A percentile compares a stretch with the other conserved stretches of the same genome.
Conservation (phyloP, 2,113 vertebrate species). For the Cynopterus brachyotis region DNA sequence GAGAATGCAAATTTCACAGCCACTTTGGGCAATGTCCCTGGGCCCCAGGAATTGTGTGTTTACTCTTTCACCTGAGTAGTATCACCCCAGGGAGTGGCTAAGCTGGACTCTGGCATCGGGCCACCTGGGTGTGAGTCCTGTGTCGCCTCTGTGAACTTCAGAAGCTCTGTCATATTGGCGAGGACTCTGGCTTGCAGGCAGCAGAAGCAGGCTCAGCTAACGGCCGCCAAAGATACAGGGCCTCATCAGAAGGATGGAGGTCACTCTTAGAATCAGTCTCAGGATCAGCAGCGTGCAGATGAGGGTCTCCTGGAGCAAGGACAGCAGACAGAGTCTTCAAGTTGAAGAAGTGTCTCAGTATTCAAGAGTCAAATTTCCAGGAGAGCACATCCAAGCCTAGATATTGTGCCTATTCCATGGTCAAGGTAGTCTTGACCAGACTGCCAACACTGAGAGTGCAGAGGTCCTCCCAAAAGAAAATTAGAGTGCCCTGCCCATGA, state of each 20-base stretch:
- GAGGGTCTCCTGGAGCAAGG: not conserved
- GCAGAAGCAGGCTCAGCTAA: not conserved
- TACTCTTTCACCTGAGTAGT: not conserved
- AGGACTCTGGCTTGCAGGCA: not conserved
- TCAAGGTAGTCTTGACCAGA: not conserved
- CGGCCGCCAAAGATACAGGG: fast-evolving
- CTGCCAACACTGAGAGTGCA: fast-evolving
- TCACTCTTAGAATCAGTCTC: not conserved
- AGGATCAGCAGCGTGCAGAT: not conserved
- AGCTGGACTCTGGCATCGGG: not conserved
- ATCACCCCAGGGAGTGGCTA: no score
- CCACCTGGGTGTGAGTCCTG: not conserved
- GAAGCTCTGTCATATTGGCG: fast-evolving
- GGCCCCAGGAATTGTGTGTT: not conserved
- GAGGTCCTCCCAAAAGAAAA: not conserved
- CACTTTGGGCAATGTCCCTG: not conserved
- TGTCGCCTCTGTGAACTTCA: fast-evolving
- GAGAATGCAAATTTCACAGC: not conserved
- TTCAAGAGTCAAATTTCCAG: not conserved
- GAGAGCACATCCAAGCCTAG: not conserved
- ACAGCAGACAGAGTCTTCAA: not conserved
- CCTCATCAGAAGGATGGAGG: not conserved
- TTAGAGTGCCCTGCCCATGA: not conserved
- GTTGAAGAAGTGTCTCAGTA: not conserved
- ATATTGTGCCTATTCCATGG: not conserved